Base-by-base conservation (phyloP, 1,140 invertebrate genomes). In the Copidosoma floridanum region DNA sequence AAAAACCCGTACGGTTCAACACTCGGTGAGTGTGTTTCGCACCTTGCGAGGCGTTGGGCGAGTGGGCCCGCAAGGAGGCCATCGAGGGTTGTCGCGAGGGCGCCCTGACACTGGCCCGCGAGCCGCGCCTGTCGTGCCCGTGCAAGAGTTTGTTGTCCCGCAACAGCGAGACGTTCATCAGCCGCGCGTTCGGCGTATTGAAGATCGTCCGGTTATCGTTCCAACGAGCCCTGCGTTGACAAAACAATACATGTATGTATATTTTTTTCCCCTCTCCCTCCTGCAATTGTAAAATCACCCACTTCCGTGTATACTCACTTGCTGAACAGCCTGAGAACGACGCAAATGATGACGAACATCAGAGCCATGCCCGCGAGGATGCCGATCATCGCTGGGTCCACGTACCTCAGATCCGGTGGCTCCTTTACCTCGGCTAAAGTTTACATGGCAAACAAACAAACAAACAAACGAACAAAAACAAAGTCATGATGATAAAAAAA, bases 321-420 rank as follows among this genome's bases (percentile, higher is more conserved):
- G 89, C 92, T 94, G 81, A 96, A 96, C 66, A 96, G 84, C 74
- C 92, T 86, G 55, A 96, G 85, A 38, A 95, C 93, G 64, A 96
- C 89, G 80, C 93, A 96, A 73, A 96, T 93, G 75, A 94, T 94
- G 76, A 95, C 85, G 79, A 95, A 95, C 93, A 96, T 96, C 50
- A 95, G 84, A 57, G 88, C 91, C 87, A 96, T 90, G 27, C 88
- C 92, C 47, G 92, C 90, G 62, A 96, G 85, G 43, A 95, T 89
- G 43, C 90, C 88, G 71, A 95, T 92, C 92, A 94, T 94, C 21
- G 91, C 89, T 44, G 92, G 91, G 79, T 94, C 91, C 55, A 93
- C 77, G 69, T 88, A 86, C 50, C 81, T 81, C 55, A 85, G 82
- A 59, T 78, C 79, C 32, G 79, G 68, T 20, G 75, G 70, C 43